These are phyloP conservation scores for Callinectes sapidus DNA, from an alignment of 2,888 invertebrate genomes.

Conservation along the genomic window DNA sequence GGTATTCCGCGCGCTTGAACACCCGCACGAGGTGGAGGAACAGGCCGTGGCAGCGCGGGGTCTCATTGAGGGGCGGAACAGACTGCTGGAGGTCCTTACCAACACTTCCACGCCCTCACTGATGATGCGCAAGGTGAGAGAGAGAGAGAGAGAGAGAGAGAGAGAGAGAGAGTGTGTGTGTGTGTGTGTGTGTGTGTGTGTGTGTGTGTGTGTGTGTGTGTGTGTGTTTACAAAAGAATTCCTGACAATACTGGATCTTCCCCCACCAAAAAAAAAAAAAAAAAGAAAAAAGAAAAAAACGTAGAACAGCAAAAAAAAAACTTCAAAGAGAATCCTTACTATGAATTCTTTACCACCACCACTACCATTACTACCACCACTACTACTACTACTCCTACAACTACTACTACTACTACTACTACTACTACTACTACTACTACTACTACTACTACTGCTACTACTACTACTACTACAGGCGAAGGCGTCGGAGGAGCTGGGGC, in stretches of 20 bases:
- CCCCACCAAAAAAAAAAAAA: too few relatives aligned
- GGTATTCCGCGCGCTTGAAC: conserved; percentile 43
- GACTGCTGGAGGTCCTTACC: background rate
- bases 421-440: background rate
- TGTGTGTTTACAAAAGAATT: too few relatives aligned
- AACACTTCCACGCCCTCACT: background rate
- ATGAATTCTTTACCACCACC: background rate
- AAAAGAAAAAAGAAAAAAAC: too few relatives aligned
- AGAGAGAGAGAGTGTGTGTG: background rate
- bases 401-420: background rate
- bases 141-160: conserved; percentile 3
- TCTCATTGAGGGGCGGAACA: background rate
- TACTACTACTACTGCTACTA: background rate
- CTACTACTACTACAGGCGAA: background rate
- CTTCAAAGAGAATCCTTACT: too few relatives aligned
- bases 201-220: too few relatives aligned
- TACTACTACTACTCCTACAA: background rate
- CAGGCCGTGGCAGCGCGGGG: background rate
- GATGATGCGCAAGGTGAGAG: background rate
- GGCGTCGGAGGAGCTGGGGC: background rate
- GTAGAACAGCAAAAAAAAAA: too few relatives aligned
- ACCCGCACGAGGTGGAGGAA: conserved; percentile 9
- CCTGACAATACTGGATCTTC: too few relatives aligned
- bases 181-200: too few relatives aligned
- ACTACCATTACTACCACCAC: background rate